Base-by-base conservation (phyloP, 2,113 vertebrate species). In the Coptodon rendalli region DNA sequence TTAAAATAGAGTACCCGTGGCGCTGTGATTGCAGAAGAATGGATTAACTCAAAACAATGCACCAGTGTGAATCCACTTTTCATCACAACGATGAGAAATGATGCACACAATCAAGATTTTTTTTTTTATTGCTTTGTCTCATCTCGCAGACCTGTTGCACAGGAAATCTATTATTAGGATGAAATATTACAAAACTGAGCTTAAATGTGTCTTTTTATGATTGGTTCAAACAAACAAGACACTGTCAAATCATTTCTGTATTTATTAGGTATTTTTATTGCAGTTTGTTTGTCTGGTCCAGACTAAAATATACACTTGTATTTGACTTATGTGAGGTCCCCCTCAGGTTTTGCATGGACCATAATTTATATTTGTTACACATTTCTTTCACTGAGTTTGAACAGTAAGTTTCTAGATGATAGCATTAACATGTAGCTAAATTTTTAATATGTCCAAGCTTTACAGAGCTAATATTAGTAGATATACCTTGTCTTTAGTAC, bases 11-110 rank as follows among this genome's bases (percentile, higher is more conserved):
- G 38, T 34, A 92, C 82, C 86, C 89, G 87, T 84, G 73, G 48
- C 7, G 6, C 16, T 7, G 19, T 52, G 83, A 80, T 86, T 80
- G 52, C 6, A 3, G 45, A n/a, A 40, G n/a, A 87, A 63, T 85
- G 57, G 89, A 93, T 89, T 87, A 81, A 88, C 54, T 76, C 79
- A 45, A 86, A 85, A 87, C 59, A 89, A 82, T 48, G 16, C n/a
- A 84, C 13, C 27, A 40, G 31, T 45, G 24, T 31, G 71, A 53
- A 57, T 61, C 31, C 73, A 40, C 81, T 31, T 86, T 63, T 85
- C 5, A 59, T 31, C 36, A 81, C 31, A 36, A 54, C 12, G 9
- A 87, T 56, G 45, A 86, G 34, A 88, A 84, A 63, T 56, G 6
- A 71, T n/a, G 22, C 6, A 54, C 24, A 76, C 31, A 34, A 34